Conservation (phyloP, 2,113 vertebrate species). For the Regulus satrapa region DNA sequence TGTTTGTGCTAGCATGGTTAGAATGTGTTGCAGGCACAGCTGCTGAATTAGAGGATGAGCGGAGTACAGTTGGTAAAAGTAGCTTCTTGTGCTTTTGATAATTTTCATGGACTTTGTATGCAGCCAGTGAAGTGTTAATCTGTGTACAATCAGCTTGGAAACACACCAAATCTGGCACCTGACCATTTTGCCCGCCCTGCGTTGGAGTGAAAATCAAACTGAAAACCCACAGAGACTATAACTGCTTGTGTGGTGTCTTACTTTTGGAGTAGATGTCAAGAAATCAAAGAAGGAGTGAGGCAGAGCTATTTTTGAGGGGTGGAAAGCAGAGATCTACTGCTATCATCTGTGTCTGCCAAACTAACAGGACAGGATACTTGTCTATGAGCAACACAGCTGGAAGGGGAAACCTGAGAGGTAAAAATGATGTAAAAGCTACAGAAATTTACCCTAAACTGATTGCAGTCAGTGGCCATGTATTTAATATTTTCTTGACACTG, state of each 20-base stretch:
- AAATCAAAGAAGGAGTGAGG: neutral
- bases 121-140: neutral
- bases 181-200: neutral
- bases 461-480: neutral
- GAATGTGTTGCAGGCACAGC: neutral
- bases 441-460: neutral
- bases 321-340: neutral
- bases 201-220: neutral
- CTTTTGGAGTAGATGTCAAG: neutral
- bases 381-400: neutral
- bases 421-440: neutral
- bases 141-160: neutral
- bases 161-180: neutral
- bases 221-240: neutral
- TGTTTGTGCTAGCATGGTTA: fast-evolving
- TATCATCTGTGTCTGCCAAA: neutral
- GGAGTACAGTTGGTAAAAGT: neutral
- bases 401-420: neutral
- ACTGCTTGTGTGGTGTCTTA: neutral
- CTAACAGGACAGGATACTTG: neutral
- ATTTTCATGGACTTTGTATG: neutral
- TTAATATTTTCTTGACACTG: neutral
- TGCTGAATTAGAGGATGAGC: fast-evolving
- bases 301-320: neutral
- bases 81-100: neutral